A percentile compares a stretch with the other conserved stretches of the same genome.
Evolutionary conservation across 2,113 vertebrate genomes (phyloP).

Genomic region (Merops nubicus): DNA sequence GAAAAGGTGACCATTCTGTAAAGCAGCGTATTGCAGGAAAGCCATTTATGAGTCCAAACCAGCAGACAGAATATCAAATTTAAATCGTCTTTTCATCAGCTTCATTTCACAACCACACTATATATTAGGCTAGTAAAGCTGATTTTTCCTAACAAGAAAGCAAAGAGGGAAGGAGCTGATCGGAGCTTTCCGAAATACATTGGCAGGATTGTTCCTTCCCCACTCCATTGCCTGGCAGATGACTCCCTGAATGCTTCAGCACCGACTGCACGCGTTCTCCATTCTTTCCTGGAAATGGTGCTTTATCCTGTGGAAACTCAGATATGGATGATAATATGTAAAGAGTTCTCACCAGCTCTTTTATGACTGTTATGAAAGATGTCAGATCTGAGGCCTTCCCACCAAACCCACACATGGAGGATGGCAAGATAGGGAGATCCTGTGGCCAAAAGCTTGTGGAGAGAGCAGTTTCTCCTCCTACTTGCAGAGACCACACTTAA

Average conservation of each 20-base stretch:
- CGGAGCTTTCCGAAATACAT: background rate
- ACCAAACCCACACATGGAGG: background rate
- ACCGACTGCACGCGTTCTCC: background rate
- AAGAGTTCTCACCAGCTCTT: background rate
- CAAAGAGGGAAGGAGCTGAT: background rate
- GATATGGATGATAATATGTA: background rate
- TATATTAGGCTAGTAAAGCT: background rate
- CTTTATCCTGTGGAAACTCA: background rate
- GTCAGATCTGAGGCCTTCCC: conserved; percentile 13
- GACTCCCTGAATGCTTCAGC: background rate
- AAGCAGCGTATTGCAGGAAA: background rate
- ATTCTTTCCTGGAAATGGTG: background rate
- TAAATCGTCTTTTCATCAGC: background rate
- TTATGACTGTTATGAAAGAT: background rate
- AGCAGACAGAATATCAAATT: background rate
- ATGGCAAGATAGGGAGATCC: conserved; percentile 21
- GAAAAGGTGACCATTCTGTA: background rate
- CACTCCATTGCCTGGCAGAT: background rate
- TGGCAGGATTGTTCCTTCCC: background rate
- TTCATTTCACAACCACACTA: background rate
- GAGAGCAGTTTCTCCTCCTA: conserved; percentile 44
- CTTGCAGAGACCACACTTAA: conserved; percentile 13
- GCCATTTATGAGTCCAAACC: background rate
- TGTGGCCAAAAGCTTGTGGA: conserved; percentile 27
- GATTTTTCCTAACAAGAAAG: background rate